Base-by-base conservation (phyloP, 2,888 invertebrate species). In the Pogonocherus hispidulus region DNA sequence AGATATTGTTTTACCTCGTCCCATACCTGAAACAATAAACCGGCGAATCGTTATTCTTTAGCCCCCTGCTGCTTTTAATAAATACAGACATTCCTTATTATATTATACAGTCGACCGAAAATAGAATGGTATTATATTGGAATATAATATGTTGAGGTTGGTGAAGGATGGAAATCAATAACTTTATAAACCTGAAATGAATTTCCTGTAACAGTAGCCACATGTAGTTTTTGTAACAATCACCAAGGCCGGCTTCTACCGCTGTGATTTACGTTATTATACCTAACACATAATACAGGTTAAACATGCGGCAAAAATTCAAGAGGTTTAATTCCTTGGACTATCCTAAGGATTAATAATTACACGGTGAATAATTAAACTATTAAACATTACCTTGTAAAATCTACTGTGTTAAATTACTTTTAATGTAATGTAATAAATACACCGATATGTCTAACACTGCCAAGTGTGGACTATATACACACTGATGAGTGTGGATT, bases 131-230 rank as follows among this genome's bases (percentile, higher is more conserved):
- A 41, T 41, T 41, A 16, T 41, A n/a, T 2, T 41, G 11, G n/a
- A 41, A 41, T 27, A 5, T 27, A 11, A 5, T 41, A 41, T 41
- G 41, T 41, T 41, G 14, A 41, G 41, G 16, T 16, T 41, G 5
- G 41, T 41, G 41, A 41, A 41, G 41, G 41, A 41, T 41, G 16
- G n/a, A n/a, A 32, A 41, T 41, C 41, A 16, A 41, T 41, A 41
- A 41, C 41, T 41, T 41, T 41, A 41, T 41, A 41, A 41, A 8
- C 41, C 16, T 9, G 41, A 41, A 41, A 11, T 41, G 41, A 41
- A 3, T 41, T 41, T 41, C 16, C 14, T 41, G 41, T 14, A 41
- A 41, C 41, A 14, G 41, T 41, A 32, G 32, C 3, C 5, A 11
- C 3, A 9, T 32, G n/a, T 41, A 41, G n/a, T 16, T 41, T 41